These are phyloP conservation scores for Ectropis grisescens DNA, from an alignment of 1,140 invertebrate genomes.

Conservation along the genomic window DNA sequence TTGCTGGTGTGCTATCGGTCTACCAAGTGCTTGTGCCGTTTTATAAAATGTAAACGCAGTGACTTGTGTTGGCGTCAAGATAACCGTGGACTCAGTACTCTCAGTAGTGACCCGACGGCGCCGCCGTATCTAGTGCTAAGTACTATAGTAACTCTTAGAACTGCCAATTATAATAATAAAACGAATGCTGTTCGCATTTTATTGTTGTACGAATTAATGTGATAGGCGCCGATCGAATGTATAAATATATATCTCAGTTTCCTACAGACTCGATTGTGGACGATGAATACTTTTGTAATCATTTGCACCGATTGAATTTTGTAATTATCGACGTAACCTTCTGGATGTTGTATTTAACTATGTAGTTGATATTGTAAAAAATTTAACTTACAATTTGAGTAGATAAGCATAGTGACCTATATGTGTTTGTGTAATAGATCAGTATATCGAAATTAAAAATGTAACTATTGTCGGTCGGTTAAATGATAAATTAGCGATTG, in stretches of 20 bases:
- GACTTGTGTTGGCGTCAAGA: too few species aligned
- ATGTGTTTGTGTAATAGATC: constrained; percentile 64
- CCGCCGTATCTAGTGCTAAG: constrained; percentile 16
- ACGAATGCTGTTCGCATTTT: constrained; percentile 49
- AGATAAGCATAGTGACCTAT: constrained; percentile 44
- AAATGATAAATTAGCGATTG: constrained; percentile 15
- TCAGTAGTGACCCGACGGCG: too few species aligned
- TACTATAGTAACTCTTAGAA: constrained; percentile 50
- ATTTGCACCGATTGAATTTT: constrained; percentile 61
- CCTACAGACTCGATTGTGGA: constrained; percentile 38
- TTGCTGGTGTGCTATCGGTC: too few species aligned
- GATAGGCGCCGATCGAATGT: constrained; percentile 48
- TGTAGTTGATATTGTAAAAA: constrained; percentile 57
- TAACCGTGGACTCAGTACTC: too few species aligned
- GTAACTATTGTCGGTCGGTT: constrained; percentile 20
- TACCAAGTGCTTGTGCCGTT: too few species aligned
- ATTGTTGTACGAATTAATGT: constrained; percentile 55
- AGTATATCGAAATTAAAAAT: constrained; percentile 28
- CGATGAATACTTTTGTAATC: constrained; percentile 49
- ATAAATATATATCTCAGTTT: constrained; percentile 40
- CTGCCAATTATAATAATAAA: constrained; percentile 49
- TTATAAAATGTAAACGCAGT: too few species aligned
- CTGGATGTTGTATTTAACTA: constrained; percentile 64
- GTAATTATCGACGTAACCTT: constrained; percentile 63
- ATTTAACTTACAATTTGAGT: constrained; percentile 52